Percentiles rank a stretch among this genome's conserved stretches.
These are phyloP conservation scores for Asobara japonica DNA, from an alignment of 1,140 invertebrate genomes.

Conservation along the genomic window DNA sequence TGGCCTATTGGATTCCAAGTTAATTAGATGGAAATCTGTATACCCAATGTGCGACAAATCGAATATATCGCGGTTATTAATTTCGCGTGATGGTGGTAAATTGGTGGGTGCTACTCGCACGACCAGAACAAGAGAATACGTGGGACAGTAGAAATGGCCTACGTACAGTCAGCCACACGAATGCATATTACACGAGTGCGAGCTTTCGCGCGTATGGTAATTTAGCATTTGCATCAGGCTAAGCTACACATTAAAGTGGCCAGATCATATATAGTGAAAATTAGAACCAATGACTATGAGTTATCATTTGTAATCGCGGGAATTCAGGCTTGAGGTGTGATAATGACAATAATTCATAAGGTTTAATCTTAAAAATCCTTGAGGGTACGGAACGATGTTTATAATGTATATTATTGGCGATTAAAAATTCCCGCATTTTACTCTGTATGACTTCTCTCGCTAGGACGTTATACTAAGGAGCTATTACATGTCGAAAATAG, in stretches of 20 bases:
- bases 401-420: no score
- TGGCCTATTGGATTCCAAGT: constrained; percentile 1
- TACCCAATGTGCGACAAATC: constrained; percentile 30
- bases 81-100: constrained; percentile 7
- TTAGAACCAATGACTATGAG: neutral
- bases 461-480: no score
- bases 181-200: neutral
- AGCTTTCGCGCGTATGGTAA: constrained; percentile 1
- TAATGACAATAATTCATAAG: neutral
- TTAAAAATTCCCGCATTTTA: no score
- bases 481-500: no score
- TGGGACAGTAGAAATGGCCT: constrained; percentile 13
- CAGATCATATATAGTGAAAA: neutral
- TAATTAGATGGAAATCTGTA: constrained; percentile 34
- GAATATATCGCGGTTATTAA: constrained; percentile 35
- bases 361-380: no score
- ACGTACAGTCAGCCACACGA: neutral
- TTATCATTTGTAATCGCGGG: neutral
- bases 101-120: neutral
- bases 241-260: neutral
- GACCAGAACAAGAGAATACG: neutral
- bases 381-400: no score
- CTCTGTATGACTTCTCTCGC: no score
- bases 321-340: neutral
- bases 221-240: neutral